These are phyloP conservation scores for Plectrocnemia conspersa DNA, from an alignment of 1,140 invertebrate species.

Conservation along the genomic window DNA sequence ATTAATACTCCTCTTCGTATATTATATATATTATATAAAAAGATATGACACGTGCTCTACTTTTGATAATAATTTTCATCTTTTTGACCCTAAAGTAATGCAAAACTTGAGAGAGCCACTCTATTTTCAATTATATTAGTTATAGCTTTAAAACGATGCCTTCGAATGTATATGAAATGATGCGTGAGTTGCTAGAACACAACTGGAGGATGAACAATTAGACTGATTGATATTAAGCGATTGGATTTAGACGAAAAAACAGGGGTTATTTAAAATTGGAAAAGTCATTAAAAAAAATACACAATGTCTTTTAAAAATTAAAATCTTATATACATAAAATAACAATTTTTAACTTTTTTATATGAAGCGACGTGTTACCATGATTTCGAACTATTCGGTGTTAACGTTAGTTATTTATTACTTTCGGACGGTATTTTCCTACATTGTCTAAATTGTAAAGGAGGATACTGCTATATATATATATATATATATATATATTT, in stretches of 20 bases:
- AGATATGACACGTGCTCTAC: slow-evolving; percentile 7
- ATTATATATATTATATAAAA: slow-evolving; percentile 1
- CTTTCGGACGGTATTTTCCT: slow-evolving; percentile 15
- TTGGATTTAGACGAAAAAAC: slow-evolving; percentile 20
- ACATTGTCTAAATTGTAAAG: slow-evolving; percentile 12
- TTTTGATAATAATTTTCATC: slow-evolving; percentile 3
- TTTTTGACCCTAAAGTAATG: too few species aligned
- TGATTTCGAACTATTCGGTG: slow-evolving; percentile 12
- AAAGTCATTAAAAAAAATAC: slow-evolving; percentile 2
- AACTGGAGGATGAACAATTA: slow-evolving; percentile 18
- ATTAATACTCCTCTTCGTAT: not conserved
- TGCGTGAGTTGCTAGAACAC: slow-evolving; percentile 11
- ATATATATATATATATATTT: too few species aligned
- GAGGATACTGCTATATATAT: slow-evolving; percentile 14
- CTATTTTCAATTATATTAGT: slow-evolving; percentile 32
- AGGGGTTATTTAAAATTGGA: not conserved
- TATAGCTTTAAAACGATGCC: slow-evolving; percentile 36
- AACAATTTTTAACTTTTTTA: slow-evolving; percentile 16
- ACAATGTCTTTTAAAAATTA: too few species aligned
- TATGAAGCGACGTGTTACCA: slow-evolving; percentile 1
- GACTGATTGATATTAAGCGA: slow-evolving; percentile 35
- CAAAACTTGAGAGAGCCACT: slow-evolving; percentile 7
- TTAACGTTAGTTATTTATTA: slow-evolving; percentile 1
- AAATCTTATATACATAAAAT: not conserved
- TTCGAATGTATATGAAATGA: slow-evolving; percentile 26